phyloP scores from a whole-genome alignment of 1,140 invertebrate species.

The Drosophila navojoa region DNA sequence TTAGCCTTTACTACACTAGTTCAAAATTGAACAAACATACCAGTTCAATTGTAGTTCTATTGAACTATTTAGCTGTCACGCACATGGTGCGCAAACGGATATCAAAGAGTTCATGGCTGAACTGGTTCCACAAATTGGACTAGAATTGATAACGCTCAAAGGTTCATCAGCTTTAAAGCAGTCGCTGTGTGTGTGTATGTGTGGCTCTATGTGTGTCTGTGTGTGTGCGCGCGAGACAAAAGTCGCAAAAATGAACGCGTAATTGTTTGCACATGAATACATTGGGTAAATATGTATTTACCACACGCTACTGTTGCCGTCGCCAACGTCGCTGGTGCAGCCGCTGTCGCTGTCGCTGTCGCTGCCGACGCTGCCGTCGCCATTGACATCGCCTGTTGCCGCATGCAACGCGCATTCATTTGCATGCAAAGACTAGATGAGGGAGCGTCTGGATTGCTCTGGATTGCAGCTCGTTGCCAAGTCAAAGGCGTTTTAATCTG shows the following conservation, averaged over 20 bases:
- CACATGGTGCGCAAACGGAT: no score
- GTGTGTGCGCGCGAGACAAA: conserved; percentile 46
- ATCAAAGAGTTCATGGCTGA: no score
- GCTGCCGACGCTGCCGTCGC: conserved; percentile 10
- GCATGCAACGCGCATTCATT: conserved; percentile 57
- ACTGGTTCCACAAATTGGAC: no score
- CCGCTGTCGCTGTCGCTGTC: background rate
- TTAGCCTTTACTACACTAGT: no score
- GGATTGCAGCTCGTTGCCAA: conserved; percentile 61
- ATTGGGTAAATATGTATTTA: conserved; percentile 66
- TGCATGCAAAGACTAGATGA: conserved; percentile 39
- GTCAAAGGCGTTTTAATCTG: conserved; percentile 78
- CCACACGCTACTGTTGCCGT: background rate
- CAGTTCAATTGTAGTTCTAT: no score
- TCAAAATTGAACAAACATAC: no score
- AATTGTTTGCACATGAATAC: conserved; percentile 81
- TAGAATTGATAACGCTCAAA: background rate
- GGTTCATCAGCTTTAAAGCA: conserved; percentile 37
- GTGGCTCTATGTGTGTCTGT: conserved; percentile 15
- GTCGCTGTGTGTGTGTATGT: conserved; percentile 19
- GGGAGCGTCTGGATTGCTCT: conserved; percentile 21
- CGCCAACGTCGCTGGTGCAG: background rate
- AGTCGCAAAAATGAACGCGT: conserved; percentile 79
- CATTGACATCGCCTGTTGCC: conserved; percentile 24
- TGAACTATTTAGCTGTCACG: no score